Base-by-base conservation (phyloP, 2,113 vertebrate genomes). In the Peromyscus californicus region DNA sequence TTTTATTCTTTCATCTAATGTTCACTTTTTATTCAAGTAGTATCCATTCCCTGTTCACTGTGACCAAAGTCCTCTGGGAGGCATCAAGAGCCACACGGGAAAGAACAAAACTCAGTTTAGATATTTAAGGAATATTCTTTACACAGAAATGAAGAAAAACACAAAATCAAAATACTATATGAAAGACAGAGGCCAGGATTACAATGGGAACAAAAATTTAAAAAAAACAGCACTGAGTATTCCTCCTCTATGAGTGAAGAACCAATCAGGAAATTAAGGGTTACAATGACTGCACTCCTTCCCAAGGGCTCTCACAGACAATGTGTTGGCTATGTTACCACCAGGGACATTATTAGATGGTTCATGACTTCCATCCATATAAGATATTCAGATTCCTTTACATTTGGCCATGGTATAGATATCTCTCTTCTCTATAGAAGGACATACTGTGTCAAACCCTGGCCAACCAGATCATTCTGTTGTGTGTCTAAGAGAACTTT, bases 401-500 rank as follows among this genome's bases (percentile, higher is more conserved):
- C 33, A 86, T 93, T 51, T 86, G 51, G 51, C 51, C 51, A 51
- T 51, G 10, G 51, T 51, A 8, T 51, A 51, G 51, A 51, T 51
- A 29, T 70, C 36, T 70, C 36, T 45, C 59, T 63, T 87, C 33
- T n/a, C 6, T 61, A 36, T 29, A 45, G 88, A 76, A 48, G 76
- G n/a, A 12, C 22, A 92, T 48, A 48, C 13, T 65, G 7, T 75
- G 22, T 72, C 29, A 91, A 86, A 90, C 22, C 74, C 2, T 48
- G 33, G 67, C 69, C 13, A 57, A 82, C 17, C 67, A 65, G 86
- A 86, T 90, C 88, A 86, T 42, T 70, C 59, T 93, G 69, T 24
- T 87, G 10, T 78, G 31, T 17, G 31, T 69, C 24, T 89, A 86
- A 91, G 42, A 89, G 19, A 36, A 80, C 8, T 95, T 96, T 94